These are phyloP conservation scores for Catonia carolina DNA, from an alignment of 2,888 invertebrate genomes.

Conservation along the genomic window DNA sequence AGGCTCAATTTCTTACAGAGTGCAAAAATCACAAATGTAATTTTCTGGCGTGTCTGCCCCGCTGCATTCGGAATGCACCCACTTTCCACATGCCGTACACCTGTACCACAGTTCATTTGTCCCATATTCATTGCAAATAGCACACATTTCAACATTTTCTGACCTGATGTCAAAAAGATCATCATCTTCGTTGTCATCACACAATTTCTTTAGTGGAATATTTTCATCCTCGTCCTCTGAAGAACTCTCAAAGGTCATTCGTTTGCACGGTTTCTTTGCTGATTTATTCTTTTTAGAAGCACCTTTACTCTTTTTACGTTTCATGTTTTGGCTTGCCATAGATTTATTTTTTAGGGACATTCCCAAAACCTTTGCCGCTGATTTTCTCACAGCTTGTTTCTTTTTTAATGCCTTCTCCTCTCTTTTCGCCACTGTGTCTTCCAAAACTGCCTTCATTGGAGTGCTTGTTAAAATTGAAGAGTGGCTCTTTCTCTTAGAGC, in stretches of 20 bases:
- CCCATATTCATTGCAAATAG: constrained; percentile 12
- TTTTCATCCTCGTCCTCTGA: constrained; percentile 10
- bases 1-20: no score
- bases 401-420: constrained; percentile 1
- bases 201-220: background rate
- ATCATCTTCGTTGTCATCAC: constrained; percentile 15
- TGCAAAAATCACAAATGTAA: constrained; percentile 16
- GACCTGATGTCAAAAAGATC: constrained; percentile 5
- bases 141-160: constrained; percentile 5
- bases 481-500: constrained; percentile 2
- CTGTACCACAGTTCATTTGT: constrained; percentile 10
- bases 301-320: background rate
- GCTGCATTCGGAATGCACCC: constrained; percentile 15
- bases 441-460: constrained; percentile 10
- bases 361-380: constrained; percentile 9
- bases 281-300: background rate
- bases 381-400: background rate
- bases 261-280: background rate
- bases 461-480: constrained; percentile 10
- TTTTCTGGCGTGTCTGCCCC: constrained; percentile 6
- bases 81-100: constrained; percentile 11
- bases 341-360: background rate
- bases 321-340: background rate
- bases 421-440: constrained; percentile 9
- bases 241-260: constrained; percentile 7